Evolutionary conservation across 2,888 invertebrate genomes (phyloP).

Genomic region (Drosophila koepferae): DNA sequence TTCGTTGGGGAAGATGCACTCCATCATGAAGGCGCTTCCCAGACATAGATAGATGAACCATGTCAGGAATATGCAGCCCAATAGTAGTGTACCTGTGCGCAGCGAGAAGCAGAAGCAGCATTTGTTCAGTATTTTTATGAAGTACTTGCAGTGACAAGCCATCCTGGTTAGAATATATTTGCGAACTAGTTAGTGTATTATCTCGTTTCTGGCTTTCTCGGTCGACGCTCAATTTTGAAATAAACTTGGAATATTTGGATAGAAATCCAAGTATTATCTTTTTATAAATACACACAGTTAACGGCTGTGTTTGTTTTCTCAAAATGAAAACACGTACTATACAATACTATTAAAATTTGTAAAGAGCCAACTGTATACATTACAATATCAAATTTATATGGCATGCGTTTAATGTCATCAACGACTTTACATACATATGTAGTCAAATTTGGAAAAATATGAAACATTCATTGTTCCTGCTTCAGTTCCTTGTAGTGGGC

Average conservation of each 20-base stretch:
- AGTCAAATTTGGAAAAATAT: neutral
- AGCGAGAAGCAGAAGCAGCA: constrained; percentile 59
- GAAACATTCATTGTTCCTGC: neutral
- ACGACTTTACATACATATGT: neutral
- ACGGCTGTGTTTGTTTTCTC: neutral
- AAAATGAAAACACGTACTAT: constrained; percentile 1
- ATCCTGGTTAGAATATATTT: constrained; percentile 25
- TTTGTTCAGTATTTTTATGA: constrained; percentile 40
- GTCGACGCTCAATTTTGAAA: constrained; percentile 35
- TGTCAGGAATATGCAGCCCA: constrained; percentile 63
- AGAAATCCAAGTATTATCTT: constrained; percentile 8
- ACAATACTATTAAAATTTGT: neutral
- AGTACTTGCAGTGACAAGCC: constrained; percentile 64
- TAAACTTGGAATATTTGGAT: constrained; percentile 11
- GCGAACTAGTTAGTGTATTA: neutral
- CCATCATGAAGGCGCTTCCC: constrained; percentile 69
- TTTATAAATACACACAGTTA: constrained; percentile 1
- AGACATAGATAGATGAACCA: constrained; percentile 60
- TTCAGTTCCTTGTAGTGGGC: neutral
- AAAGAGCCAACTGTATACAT: constrained; percentile 12
- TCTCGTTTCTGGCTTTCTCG: neutral
- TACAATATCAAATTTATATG: too few relatives aligned
- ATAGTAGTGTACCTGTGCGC: constrained; percentile 51
- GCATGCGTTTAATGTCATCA: neutral
- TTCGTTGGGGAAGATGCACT: constrained; percentile 63